Percentiles rank a stretch among this genome's conserved stretches.
Evolutionary conservation across 2,797 vertebrate species (phyloP).

Genomic region (Uromys caudimaculatus): DNA sequence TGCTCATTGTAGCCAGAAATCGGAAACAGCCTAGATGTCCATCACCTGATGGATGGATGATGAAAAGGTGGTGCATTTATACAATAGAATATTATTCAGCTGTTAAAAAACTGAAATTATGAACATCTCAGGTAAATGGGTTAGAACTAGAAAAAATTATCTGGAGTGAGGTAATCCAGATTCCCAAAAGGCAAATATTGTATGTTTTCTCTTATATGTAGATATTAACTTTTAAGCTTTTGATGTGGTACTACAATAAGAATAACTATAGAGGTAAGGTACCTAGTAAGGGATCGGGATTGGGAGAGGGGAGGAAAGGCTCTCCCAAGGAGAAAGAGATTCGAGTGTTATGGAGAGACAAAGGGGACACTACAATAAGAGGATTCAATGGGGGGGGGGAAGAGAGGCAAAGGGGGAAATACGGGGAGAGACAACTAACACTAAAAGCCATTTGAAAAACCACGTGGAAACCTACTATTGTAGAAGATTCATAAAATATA

Average conservation of each 20-base stretch:
- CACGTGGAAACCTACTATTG: background rate
- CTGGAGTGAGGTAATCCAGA: background rate
- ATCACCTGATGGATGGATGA: background rate
- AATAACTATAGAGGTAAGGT: background rate
- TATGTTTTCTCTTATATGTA: background rate
- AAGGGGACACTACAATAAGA: no score
- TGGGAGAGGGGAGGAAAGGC: accelerated
- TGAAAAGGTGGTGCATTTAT: no score
- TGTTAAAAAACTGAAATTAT: background rate
- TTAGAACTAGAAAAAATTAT: background rate
- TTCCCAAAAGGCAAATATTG: background rate
- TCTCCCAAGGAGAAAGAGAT: background rate
- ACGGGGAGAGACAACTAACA: background rate
- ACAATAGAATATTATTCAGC: background rate
- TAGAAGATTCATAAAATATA: background rate
- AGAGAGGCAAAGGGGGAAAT: background rate
- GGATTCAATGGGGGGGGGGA: no score
- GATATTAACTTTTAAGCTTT: background rate
- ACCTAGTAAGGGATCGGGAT: background rate
- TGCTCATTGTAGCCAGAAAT: background rate
- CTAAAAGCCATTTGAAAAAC: background rate
- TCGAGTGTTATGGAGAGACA: background rate
- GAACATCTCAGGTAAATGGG: background rate
- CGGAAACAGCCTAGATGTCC: background rate
- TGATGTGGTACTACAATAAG: background rate